These are phyloP conservation scores for Rutilus rutilus DNA, from an alignment of 2,113 vertebrate genomes.

Conservation along the genomic window DNA sequence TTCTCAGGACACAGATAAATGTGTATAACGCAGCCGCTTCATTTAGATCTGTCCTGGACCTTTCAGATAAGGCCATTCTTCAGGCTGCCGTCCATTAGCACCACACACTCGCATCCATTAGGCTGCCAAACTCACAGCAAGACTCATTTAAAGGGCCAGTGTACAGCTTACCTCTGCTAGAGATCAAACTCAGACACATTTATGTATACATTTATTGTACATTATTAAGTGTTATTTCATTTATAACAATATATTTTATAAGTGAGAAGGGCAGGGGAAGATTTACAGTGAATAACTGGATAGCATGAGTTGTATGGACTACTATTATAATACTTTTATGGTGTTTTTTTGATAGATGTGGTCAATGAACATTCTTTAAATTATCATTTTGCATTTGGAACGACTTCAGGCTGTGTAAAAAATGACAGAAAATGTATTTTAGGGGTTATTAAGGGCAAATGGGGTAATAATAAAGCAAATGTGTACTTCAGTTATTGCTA, in stretches of 20 bases:
- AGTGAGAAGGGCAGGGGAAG: not conserved
- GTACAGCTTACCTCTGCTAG: not conserved
- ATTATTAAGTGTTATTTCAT: not conserved
- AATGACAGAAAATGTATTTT: not conserved
- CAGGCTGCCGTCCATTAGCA: constrained; percentile 74
- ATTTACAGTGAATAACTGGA: not conserved
- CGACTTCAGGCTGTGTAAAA: not conserved
- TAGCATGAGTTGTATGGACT: not conserved
- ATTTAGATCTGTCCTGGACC: constrained; percentile 76
- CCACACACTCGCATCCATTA: constrained; percentile 72
- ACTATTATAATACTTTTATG: not conserved
- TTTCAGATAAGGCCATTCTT: constrained; percentile 78
- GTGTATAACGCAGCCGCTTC: constrained; percentile 69
- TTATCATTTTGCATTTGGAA: not conserved
- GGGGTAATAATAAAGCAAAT: not conserved
- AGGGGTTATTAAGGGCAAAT: not conserved
- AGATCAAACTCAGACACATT: not conserved
- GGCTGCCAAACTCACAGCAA: constrained; percentile 64
- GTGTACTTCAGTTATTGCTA: not conserved
- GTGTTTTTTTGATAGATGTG: not conserved
- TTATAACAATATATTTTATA: not conserved
- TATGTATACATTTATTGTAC: not conserved
- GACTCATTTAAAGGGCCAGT: constrained; percentile 71
- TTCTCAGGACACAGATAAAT: constrained; percentile 71
- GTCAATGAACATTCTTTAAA: not conserved